phyloP scores from a whole-genome alignment of 2,113 vertebrate genomes.

The Neotoma lepida region DNA sequence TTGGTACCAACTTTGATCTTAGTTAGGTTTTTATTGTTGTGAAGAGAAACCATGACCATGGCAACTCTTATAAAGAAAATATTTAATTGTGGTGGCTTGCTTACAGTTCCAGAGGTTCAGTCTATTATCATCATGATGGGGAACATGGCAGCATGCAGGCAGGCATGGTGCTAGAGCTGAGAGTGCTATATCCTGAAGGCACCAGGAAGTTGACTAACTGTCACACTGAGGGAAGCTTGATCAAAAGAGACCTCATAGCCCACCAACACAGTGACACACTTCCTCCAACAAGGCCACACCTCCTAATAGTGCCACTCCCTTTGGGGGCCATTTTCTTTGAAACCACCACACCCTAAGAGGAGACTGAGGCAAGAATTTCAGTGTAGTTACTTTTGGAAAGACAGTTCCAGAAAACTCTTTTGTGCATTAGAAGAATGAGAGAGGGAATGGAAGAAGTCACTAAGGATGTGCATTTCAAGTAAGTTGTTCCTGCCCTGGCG shows the following conservation, averaged over 20 bases:
- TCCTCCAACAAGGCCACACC: neutral
- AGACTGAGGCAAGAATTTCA: neutral
- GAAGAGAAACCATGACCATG: neutral
- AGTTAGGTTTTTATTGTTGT: neutral
- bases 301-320: neutral
- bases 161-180: neutral
- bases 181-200: neutral
- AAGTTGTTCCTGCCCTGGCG: rapidly evolving
- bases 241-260: neutral
- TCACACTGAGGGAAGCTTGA: neutral
- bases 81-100: neutral
- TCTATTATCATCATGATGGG: neutral
- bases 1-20: neutral
- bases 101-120: neutral
- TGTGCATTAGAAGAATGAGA: neutral
- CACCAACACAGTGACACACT: neutral
- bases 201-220: neutral
- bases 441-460: neutral
- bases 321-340: neutral
- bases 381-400: neutral
- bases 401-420: neutral
- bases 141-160: neutral
- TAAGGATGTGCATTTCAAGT: neutral
- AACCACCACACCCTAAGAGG: neutral
- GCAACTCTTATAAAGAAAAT: neutral